These are phyloP conservation scores for Babyrousa celebensis DNA, from an alignment of 2,797 vertebrate species.

Conservation along the genomic window DNA sequence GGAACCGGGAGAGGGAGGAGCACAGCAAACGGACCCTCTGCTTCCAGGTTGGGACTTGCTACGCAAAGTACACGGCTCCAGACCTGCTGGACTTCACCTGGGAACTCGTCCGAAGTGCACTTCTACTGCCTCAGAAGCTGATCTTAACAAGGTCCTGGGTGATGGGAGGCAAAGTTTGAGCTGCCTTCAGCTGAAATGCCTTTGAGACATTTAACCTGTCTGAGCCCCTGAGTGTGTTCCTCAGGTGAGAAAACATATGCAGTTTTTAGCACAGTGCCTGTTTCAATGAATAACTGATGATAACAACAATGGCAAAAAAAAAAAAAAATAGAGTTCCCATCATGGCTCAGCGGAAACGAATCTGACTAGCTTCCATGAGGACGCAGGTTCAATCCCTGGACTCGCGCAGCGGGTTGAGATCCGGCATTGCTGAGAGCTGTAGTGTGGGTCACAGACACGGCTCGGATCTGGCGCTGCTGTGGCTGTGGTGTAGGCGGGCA, in stretches of 20 bases:
- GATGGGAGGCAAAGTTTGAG: not conserved
- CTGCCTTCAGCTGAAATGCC: not conserved
- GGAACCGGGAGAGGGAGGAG: not conserved
- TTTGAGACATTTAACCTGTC: not conserved
- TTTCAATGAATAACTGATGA: not conserved
- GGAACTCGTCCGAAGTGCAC: not conserved
- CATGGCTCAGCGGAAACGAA: too few relatives aligned
- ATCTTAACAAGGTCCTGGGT: not conserved
- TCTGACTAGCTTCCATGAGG: too few relatives aligned
- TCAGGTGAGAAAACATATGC: not conserved
- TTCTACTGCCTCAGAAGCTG: not conserved
- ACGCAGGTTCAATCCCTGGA: too few relatives aligned
- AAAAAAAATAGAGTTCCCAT: too few relatives aligned
- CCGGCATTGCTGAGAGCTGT: too few relatives aligned
- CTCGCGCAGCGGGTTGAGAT: too few relatives aligned
- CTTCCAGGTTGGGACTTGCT: rapidly evolving
- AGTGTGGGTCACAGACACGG: too few relatives aligned
- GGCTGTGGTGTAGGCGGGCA: too few relatives aligned
- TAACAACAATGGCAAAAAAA: not conserved
- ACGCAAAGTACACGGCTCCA: not conserved
- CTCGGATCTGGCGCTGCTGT: too few relatives aligned
- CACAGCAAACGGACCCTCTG: not conserved
- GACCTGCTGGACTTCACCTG: rapidly evolving
- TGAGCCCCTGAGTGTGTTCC: not conserved
- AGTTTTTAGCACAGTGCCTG: not conserved